These are phyloP conservation scores for Monodelphis domestica DNA, from an alignment of 2,797 vertebrate genomes.

Conservation along the genomic window DNA sequence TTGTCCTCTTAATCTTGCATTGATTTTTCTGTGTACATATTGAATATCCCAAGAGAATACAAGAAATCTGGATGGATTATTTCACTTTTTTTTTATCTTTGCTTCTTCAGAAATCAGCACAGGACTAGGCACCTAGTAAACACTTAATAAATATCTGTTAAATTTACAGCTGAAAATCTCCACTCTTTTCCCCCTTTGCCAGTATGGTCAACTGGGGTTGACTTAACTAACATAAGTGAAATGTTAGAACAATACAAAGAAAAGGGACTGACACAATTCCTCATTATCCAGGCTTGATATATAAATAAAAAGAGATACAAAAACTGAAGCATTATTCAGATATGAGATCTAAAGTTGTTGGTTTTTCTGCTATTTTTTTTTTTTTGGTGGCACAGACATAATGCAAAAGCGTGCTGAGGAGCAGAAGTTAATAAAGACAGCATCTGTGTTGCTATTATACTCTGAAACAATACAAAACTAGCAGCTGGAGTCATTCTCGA, in stretches of 20 bases:
- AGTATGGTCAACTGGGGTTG: background rate
- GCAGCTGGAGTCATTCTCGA: slow-evolving; percentile 26
- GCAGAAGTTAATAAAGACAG: slow-evolving; percentile 36
- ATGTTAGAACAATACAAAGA: background rate
- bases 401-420: background rate
- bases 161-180: background rate
- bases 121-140: background rate
- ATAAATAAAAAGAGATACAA: background rate
- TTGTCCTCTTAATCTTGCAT: background rate
- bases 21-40: background rate
- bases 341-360: slow-evolving; percentile 17
- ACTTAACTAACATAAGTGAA: slow-evolving; percentile 5
- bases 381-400: slow-evolving; percentile 9
- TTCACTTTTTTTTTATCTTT: background rate
- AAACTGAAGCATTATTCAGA: background rate
- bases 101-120: background rate
- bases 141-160: background rate
- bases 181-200: background rate
- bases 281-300: background rate
- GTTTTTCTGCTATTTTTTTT: slow-evolving; percentile 12
- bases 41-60: background rate
- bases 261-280: background rate
- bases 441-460: slow-evolving; percentile 51
- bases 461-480: background rate
- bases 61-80: background rate